Base-by-base conservation (phyloP, 2,888 invertebrate species). In the Apoda limacodes region DNA sequence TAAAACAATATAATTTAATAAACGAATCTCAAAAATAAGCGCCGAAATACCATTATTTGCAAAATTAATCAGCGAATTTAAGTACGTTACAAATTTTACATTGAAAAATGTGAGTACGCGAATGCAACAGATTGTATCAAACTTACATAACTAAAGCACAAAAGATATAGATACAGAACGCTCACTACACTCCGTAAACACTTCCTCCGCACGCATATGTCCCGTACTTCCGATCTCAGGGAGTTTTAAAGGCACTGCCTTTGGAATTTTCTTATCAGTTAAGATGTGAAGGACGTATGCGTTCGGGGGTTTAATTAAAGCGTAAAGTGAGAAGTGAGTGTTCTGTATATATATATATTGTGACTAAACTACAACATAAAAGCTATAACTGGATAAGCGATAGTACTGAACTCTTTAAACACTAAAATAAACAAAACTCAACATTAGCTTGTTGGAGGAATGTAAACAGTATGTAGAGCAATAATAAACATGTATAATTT, bases 391-490 rank as follows among this genome's bases (percentile, higher is more conserved):
- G 66, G 57, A 65, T 65, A 63, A 63, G 65, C 66, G 60, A 58
- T 53, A 58, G 59, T 60, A 54, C 56, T 55, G 54, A 54, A 57
- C 59, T 52, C 60, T 55, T 62, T 66, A 65, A 60, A 32, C 69
- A 67, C 65, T 75, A 76, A 65, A 45, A 63, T 63, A 69, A 75
- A 74, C 68, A 75, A 74, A 74, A 75, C 62, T 68, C 69, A 75
- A 76, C 74, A 68, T 6, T 17, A 17, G 7, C 67, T 71, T 61
- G 63, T 64, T 66, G 69, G 68, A 70, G 78, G 78, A 78, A 78
- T 78, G 78, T 78, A 72, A 76, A 76, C 66, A 75, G 69, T 68
- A 62, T 62, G 62, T 60, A 64, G 65, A 70, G 70, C 65, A 66
- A 70, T 64, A 64, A 66, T 67, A 69, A 74, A 75, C 64, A 66